phyloP scores from a whole-genome alignment of 2,797 vertebrate genomes.

The Capromys pilorides region DNA sequence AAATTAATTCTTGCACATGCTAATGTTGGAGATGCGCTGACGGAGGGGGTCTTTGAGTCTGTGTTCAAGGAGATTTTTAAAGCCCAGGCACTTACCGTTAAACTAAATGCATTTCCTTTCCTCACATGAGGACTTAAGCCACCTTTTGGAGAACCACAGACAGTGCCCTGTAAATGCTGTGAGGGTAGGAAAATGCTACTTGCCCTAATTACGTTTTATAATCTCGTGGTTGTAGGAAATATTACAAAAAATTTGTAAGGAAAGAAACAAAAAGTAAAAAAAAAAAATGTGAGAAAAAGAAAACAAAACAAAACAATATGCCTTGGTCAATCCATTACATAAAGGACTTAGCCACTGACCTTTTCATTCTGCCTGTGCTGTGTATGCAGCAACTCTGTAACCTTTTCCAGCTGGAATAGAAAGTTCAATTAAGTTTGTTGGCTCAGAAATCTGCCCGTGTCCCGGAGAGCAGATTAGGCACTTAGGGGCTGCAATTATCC shows the following conservation, averaged over 20 bases:
- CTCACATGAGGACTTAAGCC: not conserved
- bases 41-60: not conserved
- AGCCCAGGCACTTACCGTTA: not conserved
- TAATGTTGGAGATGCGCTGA: not conserved
- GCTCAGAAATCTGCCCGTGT: slow-evolving; percentile 88
- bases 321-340: slow-evolving; percentile 86
- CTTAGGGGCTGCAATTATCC: slow-evolving; percentile 88
- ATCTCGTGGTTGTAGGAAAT: slow-evolving; percentile 78
- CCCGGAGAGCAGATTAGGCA: slow-evolving; percentile 88
- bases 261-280: not conserved
- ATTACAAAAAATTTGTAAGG: not conserved
- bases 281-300: not conserved
- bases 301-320: slow-evolving; percentile 81
- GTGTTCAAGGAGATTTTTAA: not conserved
- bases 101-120: not conserved
- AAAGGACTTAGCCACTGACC: slow-evolving; percentile 85
- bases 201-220: slow-evolving; percentile 86
- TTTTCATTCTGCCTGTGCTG: slow-evolving; percentile 85
- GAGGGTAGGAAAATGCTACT: slow-evolving; percentile 49
- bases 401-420: slow-evolving; percentile 89
- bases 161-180: slow-evolving; percentile 66
- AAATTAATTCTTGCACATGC: not conserved
- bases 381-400: slow-evolving; percentile 84
- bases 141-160: not conserved
- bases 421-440: slow-evolving; percentile 91